Conservation (phyloP, 2,797 vertebrate genomes). For the Chaetophractus vellerosus region DNA sequence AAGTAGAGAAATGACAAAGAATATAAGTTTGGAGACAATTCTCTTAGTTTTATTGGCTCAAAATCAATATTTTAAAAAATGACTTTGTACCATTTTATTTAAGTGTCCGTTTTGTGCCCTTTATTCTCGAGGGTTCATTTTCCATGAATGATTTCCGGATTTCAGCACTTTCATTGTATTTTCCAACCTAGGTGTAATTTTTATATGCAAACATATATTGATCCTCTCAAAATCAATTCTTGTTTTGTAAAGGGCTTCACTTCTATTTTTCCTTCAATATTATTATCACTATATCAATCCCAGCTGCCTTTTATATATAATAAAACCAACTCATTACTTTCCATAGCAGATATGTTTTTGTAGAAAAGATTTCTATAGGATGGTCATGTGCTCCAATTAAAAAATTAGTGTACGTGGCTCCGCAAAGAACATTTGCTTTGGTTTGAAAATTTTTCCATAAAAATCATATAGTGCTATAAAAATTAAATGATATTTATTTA, state of each 20-base stretch:
- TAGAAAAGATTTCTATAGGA: not conserved
- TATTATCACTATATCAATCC: conserved; percentile 39
- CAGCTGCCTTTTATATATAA: conserved; percentile 40
- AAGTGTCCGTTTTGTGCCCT: conserved; percentile 45
- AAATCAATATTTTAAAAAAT: conserved; percentile 70
- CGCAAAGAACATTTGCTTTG: conserved; percentile 2
- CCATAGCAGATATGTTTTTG: not conserved
- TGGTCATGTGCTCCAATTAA: not conserved
- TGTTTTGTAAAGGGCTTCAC: conserved; percentile 66
- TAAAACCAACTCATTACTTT: conserved; percentile 15
- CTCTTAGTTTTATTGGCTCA: conserved; percentile 41
- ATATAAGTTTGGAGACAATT: not conserved
- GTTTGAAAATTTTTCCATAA: conserved; percentile 17
- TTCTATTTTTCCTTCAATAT: conserved; percentile 59
- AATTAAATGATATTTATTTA: conserved; percentile 9
- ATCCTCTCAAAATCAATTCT: conserved; percentile 69
- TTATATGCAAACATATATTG: conserved; percentile 74
- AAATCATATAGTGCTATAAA: not conserved
- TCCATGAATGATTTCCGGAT: conserved; percentile 69
- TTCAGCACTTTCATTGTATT: conserved; percentile 57
- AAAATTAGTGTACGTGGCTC: not conserved
- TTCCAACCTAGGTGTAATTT: conserved; percentile 71
- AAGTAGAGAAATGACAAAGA: not conserved
- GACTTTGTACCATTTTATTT: conserved; percentile 26
- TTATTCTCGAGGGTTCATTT: conserved; percentile 62